Percentiles rank a stretch among this genome's conserved stretches.
phyloP scores from a whole-genome alignment of 2,113 vertebrate species.

The Dendropsophus ebraccatus region DNA sequence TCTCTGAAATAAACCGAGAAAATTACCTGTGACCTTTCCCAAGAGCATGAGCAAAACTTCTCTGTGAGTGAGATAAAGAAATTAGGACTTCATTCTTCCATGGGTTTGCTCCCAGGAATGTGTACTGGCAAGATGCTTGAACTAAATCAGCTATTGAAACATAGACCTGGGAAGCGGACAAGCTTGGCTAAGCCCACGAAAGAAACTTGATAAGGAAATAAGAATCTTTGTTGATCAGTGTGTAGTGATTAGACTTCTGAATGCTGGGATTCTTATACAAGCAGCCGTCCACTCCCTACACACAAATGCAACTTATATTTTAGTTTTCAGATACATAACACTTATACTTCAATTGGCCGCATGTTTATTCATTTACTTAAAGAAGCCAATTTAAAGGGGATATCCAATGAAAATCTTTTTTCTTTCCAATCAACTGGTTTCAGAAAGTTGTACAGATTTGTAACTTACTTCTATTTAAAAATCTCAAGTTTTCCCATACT shows the following conservation, averaged over 20 bases:
- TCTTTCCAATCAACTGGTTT: no score
- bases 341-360: neutral
- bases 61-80: conserved; percentile 74
- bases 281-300: conserved; percentile 71
- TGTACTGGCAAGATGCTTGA: conserved; percentile 76
- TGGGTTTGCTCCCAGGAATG: conserved; percentile 81
- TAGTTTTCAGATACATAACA: neutral
- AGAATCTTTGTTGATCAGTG: conserved; percentile 82
- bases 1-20: conserved; percentile 68
- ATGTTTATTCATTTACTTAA: neutral
- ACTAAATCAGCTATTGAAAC: conserved; percentile 82
- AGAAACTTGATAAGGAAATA: conserved; percentile 87
- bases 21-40: conserved; percentile 83
- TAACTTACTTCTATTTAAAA: no score
- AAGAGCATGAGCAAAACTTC: conserved; percentile 68
- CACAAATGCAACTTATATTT: conserved; percentile 55
- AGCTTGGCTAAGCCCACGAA: conserved; percentile 77
- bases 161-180: conserved; percentile 82
- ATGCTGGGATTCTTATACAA: conserved; percentile 82
- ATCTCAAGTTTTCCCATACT: no score
- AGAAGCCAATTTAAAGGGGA: neutral
- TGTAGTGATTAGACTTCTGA: conserved; percentile 81
- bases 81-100: conserved; percentile 78
- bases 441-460: no score
- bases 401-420: no score